phyloP scores from a whole-genome alignment of 2,888 invertebrate genomes.

The Muschampia plurimacula region DNA sequence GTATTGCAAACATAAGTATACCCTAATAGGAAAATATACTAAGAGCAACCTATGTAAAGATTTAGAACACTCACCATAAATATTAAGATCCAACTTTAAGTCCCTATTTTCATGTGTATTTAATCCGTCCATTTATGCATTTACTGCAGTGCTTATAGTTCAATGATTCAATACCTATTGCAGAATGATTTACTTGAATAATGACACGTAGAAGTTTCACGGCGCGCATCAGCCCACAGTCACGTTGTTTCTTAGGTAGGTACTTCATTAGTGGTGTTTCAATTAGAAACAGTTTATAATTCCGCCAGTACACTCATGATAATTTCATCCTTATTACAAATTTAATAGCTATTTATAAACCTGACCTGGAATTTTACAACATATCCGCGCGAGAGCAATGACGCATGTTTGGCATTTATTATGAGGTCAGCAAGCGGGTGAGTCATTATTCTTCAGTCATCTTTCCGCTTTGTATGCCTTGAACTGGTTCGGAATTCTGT shows the following conservation, averaged over 20 bases:
- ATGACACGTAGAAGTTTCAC: constrained; percentile 2
- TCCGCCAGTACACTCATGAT: constrained; percentile 2
- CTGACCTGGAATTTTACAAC: constrained; percentile 35
- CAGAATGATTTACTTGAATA: neutral
- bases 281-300: neutral
- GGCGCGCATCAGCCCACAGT: constrained; percentile 37
- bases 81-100: constrained; percentile 16
- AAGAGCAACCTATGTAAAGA: constrained; percentile 3
- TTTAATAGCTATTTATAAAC: constrained; percentile 5
- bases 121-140: neutral
- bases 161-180: constrained; percentile 9
- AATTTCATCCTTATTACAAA: neutral
- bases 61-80: constrained; percentile 24
- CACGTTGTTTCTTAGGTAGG: neutral
- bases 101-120: constrained; percentile 31
- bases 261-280: neutral
- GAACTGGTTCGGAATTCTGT: constrained; percentile 26
- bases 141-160: neutral
- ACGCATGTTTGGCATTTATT: constrained; percentile 16
- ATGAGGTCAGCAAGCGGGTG: constrained; percentile 21
- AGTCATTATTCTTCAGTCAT: constrained; percentile 24
- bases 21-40: neutral
- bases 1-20: neutral
- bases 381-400: constrained; percentile 27
- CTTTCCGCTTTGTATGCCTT: constrained; percentile 26